Evolutionary conservation across 2,797 vertebrate species (phyloP), one percentile per base, ranked within the genome.

Genomic region (Lacerta bilineata): DNA sequence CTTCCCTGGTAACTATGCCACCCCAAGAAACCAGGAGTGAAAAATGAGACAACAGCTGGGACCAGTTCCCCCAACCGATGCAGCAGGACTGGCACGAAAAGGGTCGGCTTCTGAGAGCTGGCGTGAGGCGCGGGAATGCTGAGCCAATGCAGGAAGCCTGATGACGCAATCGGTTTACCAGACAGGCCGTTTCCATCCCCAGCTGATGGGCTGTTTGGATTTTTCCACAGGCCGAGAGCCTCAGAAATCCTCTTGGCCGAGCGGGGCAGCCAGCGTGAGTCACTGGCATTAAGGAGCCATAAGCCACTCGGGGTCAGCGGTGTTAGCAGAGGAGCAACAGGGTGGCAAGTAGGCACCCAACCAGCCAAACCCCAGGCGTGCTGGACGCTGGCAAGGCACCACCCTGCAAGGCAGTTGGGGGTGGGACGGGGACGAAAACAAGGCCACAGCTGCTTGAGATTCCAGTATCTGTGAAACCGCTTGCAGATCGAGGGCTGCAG

Each of bases 401-500:
- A 2, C 39, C 46, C 64, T 27, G 4, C 36, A 43, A 36, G 25
- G 13, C 1, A 11, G 8, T 43, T 36, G 11, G 5, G 5, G 23
- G 76, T 33, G 33, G 33, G 33, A 33, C 33, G 33, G 33, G 33
- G 33, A 33, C 33, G 33, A 33, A 33, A 55, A 55, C 50, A 84
- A 33, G 64, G 27, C 46, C 64, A 39, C 64, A 80, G 76, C 85
- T 86, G 85, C 68, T 46, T 43, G 50, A 55, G 11, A 89, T 46
- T 75, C 83, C 83, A 80, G 78, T 55, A 66, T 72, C 88, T 85
- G 82, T 18, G 46, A 85, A 89, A 85, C n/a, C 50, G 4, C 76
- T 50, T 29, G 29, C 11, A 36, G 66, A 72, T 6, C 33, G 75
- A 71, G 80, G 10, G 29, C 46, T 7, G 10, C 36, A 5, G 29